phyloP scores from a whole-genome alignment of 2,888 invertebrate genomes.

The Cylloceria caligata region DNA sequence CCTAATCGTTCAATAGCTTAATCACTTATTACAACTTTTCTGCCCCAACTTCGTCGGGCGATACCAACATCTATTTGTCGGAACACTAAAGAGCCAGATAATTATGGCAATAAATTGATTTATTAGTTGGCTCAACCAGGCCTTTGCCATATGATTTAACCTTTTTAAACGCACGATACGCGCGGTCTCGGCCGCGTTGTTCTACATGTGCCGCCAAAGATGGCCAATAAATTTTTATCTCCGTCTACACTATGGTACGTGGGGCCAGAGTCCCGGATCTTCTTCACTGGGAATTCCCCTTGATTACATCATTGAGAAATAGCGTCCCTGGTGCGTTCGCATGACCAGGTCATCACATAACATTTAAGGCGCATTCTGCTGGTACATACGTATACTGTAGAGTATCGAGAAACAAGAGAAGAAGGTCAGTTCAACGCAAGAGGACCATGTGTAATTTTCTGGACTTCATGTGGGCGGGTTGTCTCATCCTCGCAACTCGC shows the following conservation, averaged over 20 bases:
- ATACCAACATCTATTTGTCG: too few species aligned
- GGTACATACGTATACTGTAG: not conserved
- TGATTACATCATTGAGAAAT: conserved; percentile 60
- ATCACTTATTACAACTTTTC: too few species aligned
- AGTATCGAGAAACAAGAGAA: conserved; percentile 33
- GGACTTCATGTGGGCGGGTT: conserved; percentile 63
- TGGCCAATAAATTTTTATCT: not conserved
- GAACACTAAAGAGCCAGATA: too few species aligned
- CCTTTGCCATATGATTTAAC: too few species aligned
- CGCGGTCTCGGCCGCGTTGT: not conserved
- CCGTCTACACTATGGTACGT: not conserved
- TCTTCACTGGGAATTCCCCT: conserved; percentile 40
- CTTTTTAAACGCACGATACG: not conserved
- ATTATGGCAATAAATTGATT: too few species aligned
- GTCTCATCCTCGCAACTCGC: conserved; percentile 33
- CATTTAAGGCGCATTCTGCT: conserved; percentile 65
- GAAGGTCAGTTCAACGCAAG: conserved; percentile 56
- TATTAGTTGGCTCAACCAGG: too few species aligned
- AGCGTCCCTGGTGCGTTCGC: conserved; percentile 54
- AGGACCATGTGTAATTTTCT: conserved; percentile 61
- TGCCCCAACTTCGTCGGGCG: too few species aligned
- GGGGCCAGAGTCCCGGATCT: conserved; percentile 61
- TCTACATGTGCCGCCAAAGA: not conserved
- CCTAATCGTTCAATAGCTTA: too few species aligned
- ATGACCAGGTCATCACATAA: conserved; percentile 60